Percentiles rank a stretch among this genome's conserved stretches.
Evolutionary conservation across 2,888 invertebrate genomes (phyloP).

Genomic region (Athripsodes cinereus): DNA sequence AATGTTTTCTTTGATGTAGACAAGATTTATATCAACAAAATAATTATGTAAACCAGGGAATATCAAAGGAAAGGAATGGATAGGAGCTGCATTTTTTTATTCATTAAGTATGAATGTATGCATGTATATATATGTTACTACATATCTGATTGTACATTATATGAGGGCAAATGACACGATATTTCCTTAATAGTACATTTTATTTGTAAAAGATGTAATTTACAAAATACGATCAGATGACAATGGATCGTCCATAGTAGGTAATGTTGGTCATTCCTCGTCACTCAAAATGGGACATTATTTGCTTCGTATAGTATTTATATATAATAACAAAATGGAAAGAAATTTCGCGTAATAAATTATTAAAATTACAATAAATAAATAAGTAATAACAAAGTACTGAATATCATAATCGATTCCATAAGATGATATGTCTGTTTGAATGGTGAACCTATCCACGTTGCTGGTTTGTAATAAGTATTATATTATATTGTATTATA

Average conservation of each 20-base stretch:
- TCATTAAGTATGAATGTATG: too few relatives aligned
- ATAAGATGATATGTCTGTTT: slow-evolving; percentile 14
- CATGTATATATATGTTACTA: too few relatives aligned
- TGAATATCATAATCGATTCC: slow-evolving; percentile 15
- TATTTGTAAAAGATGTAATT: slow-evolving; percentile 27
- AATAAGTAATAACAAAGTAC: slow-evolving; percentile 17
- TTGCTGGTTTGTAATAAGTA: too few relatives aligned
- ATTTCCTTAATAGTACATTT: slow-evolving; percentile 25
- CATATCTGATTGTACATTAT: too few relatives aligned
- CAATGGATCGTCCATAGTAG: slow-evolving; percentile 10
- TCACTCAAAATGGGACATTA: slow-evolving; percentile 26
- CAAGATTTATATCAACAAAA: too few relatives aligned
- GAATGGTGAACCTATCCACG: too few relatives aligned
- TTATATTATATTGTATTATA: too few relatives aligned
- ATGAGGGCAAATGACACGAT: too few relatives aligned
- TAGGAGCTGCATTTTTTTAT: too few relatives aligned
- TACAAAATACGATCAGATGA: slow-evolving; percentile 24
- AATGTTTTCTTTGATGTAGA: too few relatives aligned
- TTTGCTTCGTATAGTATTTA: slow-evolving; percentile 12
- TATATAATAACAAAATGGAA: slow-evolving; percentile 26
- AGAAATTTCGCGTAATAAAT: slow-evolving; percentile 21
- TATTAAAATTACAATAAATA: slow-evolving; percentile 20
- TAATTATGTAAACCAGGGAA: too few relatives aligned
- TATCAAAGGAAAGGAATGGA: too few relatives aligned
- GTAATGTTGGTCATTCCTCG: slow-evolving; percentile 20